Base-by-base conservation (phyloP, 2,797 vertebrate genomes). In the Lutra lutra region DNA sequence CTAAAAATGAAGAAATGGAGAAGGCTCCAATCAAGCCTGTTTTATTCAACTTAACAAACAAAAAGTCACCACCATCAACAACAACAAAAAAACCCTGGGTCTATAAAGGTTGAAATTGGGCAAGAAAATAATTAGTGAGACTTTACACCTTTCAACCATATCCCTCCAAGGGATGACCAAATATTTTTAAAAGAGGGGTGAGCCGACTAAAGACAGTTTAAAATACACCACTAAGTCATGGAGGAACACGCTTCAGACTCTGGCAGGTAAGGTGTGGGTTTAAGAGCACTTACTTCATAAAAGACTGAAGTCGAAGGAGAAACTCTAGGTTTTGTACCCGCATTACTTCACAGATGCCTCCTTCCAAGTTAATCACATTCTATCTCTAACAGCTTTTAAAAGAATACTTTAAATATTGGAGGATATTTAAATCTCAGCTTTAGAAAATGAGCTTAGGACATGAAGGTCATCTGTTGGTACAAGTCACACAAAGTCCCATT, bases 241-340 rank as follows among this genome's bases (percentile, higher is more conserved):
- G 66, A 64, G 8, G 84, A 83, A 51, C 97, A 90, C 83, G 82
- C 91, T 91, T 92, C 92, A 56, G 96, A 96, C 97, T 96, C 96
- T 86, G 94, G 96, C 80, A 96, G 85, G 89, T 97, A 94, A 97
- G 86, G 97, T 95, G 32, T 1, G 97, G 89, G 83, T 98, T 97
- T 98, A 98, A 99, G 99, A 98, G 99, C 99, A 99, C 99, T 77
- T 82, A 94, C 94, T 98, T 97, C 96, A 73, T 95, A 87, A 98
- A 97, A 94, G 87, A 97, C 7, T 21, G 66, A 94, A 92, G 62
- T 79, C 66, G 87, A 96, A 98, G 97, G 91, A 96, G 29, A 86
- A 91, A 97, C 85, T 92, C 70, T 62, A 79, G 75, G 82, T 91
- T 95, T 94, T 88, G 92, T 96, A 97, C 97, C 97, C 86, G 58